These are phyloP conservation scores for Clanis bilineata DNA, from an alignment of 2,888 invertebrate species.

Conservation along the genomic window DNA sequence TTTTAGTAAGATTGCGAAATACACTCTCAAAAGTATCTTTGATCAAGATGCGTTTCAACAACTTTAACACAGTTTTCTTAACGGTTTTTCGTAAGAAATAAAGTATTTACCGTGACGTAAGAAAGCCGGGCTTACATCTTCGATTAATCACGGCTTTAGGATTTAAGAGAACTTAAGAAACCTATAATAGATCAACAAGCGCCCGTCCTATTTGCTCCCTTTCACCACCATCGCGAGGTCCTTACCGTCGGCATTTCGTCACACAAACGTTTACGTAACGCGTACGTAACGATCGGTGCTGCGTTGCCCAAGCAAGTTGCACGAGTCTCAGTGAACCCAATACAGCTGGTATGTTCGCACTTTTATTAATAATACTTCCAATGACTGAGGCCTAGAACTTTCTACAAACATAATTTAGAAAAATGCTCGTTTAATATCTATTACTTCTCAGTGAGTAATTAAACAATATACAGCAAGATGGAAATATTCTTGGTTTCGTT, in stretches of 20 bases:
- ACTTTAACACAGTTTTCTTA: no score
- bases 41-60: no score
- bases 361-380: conserved; percentile 13
- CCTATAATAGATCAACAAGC: not conserved
- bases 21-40: no score
- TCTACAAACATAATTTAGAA: not conserved
- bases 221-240: conserved; percentile 14
- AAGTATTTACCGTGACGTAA: not conserved
- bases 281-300: conserved; percentile 18
- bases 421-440: no score
- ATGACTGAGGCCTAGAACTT: not conserved
- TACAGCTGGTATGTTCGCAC: conserved; percentile 13
- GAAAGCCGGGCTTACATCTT: no score
- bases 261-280: conserved; percentile 16
- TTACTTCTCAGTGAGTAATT: no score
- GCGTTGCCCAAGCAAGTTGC: conserved; percentile 24
- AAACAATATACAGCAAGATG: no score
- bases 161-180: not conserved
- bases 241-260: conserved; percentile 14
- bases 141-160: conserved; percentile 2
- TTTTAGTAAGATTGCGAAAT: no score
- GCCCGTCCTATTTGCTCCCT: conserved; percentile 14
- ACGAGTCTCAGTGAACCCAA: conserved; percentile 17
- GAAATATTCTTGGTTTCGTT: no score
- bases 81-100: no score